A percentile compares a stretch with the other conserved stretches of the same genome.
phyloP scores from a whole-genome alignment of 2,888 invertebrate species.

The Schizotus pectinicornis region DNA sequence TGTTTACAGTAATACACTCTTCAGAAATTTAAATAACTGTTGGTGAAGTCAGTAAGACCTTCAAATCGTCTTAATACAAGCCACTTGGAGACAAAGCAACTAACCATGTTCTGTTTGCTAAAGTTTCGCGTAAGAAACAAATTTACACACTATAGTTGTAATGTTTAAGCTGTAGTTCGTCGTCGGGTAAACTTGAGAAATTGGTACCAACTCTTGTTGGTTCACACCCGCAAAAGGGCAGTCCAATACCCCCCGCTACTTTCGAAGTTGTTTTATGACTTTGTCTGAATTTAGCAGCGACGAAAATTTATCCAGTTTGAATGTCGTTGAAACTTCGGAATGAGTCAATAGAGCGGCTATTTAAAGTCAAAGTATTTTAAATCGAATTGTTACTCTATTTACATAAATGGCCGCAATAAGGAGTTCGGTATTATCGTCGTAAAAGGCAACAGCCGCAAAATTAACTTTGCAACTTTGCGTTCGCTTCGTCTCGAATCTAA shows the following conservation, averaged over 20 bases:
- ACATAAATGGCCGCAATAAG: conserved; percentile 28
- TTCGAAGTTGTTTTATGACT: conserved; percentile 27
- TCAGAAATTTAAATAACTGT: too few relatives aligned
- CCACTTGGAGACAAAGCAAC: too few relatives aligned
- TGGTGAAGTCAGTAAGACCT: too few relatives aligned
- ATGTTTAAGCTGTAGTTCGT: too few relatives aligned
- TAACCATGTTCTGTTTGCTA: too few relatives aligned
- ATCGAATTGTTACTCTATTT: conserved; percentile 32
- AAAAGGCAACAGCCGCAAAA: conserved; percentile 23
- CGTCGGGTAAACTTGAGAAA: too few relatives aligned
- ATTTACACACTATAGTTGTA: too few relatives aligned
- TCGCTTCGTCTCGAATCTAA: conserved; percentile 18
- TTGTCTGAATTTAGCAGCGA: conserved; percentile 17
- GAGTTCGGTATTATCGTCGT: conserved; percentile 11
- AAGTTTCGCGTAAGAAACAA: too few relatives aligned
- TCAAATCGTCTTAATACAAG: too few relatives aligned
- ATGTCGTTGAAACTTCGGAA: conserved; percentile 28
- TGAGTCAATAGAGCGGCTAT: conserved; percentile 30
- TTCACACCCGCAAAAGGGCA: conserved; percentile 4
- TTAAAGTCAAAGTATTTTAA: conserved; percentile 29
- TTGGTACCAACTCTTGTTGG: too few relatives aligned
- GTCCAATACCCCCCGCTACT: conserved; percentile 4
- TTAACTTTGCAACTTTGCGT: conserved; percentile 24
- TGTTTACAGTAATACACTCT: too few relatives aligned
- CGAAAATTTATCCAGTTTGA: conserved; percentile 22